Base-by-base conservation (phyloP, 1,140 invertebrate genomes). In the Ectropis grisescens region DNA sequence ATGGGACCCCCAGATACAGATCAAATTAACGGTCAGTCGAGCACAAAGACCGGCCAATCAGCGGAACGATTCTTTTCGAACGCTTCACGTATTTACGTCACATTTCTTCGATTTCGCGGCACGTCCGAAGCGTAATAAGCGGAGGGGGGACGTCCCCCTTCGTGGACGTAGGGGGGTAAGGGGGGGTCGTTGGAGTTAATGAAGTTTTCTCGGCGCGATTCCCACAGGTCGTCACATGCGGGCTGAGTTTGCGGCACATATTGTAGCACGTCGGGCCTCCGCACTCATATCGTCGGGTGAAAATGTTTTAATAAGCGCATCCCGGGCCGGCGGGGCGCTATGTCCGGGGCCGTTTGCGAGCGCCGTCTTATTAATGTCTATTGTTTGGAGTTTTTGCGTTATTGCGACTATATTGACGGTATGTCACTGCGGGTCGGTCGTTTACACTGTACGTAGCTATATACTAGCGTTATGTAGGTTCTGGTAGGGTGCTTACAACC, bases 221-320 rank as follows among this genome's bases (percentile, higher is more conserved):
- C 74, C 74, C 74, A 71, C 70, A 67, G 70, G 74, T 75, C 70
- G 70, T 68, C 66, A 71, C 65, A 71, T 75, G 67, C 55, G 68
- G 68, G 45, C 58, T 38, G 68, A 74, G 68, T 74, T 79, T 71
- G 70, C 60, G 49, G 57, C 68, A 72, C 74, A 76, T 76, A 80
- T 80, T 80, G 75, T 66, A 58, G 24, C 75, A 67, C 69, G 71
- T 68, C 58, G 52, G n/a, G n/a, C n/a, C n/a, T n/a, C 43, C 29
- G 16, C 25, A 52, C 54, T 46, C 60, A 76, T 80, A 79, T 79
- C 76, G 71, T 53, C 54, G 51, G 64, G 43, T 58, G 57, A 70
- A 47, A 70, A 76, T 80, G 75, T 76, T 80, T 80, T 80, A 80
- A 80, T 80, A 80, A 80, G 69, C 75, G 69, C 75, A 76, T 75